Percentiles rank a stretch among this genome's conserved stretches.
Evolutionary conservation across 2,113 vertebrate species (phyloP).

Genomic region (Clarias batrachus): DNA sequence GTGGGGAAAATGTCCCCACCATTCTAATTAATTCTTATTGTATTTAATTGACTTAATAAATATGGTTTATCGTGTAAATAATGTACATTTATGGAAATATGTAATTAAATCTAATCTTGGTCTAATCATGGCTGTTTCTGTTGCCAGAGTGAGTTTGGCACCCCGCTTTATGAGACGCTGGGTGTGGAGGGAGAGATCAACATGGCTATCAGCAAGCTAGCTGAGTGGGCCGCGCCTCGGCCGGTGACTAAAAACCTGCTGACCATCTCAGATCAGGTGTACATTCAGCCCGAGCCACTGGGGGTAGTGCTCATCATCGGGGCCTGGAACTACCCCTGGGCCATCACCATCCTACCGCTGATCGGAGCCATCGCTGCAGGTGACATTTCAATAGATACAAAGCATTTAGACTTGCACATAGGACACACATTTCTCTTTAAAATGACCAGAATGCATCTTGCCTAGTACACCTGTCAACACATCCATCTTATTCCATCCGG

Average conservation of each 20-base stretch:
- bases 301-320: conserved; percentile 88
- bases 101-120: too few species aligned
- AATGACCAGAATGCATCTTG: background rate
- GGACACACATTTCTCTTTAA: background rate
- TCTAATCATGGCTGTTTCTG: background rate
- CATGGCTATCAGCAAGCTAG: conserved; percentile 71
- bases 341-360: conserved; percentile 79
- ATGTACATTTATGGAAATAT: background rate
- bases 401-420: background rate
- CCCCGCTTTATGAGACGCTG: conserved; percentile 75
- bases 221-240: conserved; percentile 78
- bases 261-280: conserved; percentile 77
- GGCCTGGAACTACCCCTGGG: conserved; percentile 93
- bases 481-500: background rate
- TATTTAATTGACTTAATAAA: background rate
- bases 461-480: background rate
- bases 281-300: conserved; percentile 79
- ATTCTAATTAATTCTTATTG: background rate
- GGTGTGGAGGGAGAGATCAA: conserved; percentile 75
- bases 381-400: conserved; percentile 37
- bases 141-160: conserved; percentile 67
- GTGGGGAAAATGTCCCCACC: background rate
- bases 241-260: conserved; percentile 74
- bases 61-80: background rate
- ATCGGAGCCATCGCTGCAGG: conserved; percentile 92